Conservation (phyloP, 2,113 vertebrate species). For the Columbina picui region DNA sequence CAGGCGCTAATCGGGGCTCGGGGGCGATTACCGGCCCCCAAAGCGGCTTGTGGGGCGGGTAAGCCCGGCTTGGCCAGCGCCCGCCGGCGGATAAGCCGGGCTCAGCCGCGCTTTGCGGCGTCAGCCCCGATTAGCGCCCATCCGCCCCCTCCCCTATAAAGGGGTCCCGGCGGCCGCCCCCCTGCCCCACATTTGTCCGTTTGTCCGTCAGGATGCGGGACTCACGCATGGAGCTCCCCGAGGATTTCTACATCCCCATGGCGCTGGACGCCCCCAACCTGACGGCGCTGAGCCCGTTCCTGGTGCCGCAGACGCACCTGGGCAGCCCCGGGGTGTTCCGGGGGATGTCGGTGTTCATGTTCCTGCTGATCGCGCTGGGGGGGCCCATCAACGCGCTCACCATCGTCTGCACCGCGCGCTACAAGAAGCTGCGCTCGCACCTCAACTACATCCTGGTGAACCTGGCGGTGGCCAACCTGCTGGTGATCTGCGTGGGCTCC, state of each 20-base stretch:
- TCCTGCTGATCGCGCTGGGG: conserved; percentile 66
- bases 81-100: neutral
- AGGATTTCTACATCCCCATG: conserved; percentile 80
- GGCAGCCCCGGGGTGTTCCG: conserved; percentile 65
- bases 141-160: neutral
- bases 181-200: neutral
- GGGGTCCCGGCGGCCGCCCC: neutral
- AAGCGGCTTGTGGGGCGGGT: conserved; percentile 14
- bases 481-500: conserved; percentile 74
- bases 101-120: conserved; percentile 32
- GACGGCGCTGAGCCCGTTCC: conserved; percentile 74
- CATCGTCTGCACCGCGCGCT: conserved; percentile 68
- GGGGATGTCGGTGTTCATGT: conserved; percentile 77
- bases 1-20: neutral
- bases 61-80: neutral
- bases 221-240: conserved; percentile 60
- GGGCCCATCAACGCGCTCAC: conserved; percentile 74
- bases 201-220: conserved; percentile 39
- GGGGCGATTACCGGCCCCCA: neutral
- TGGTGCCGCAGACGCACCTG: conserved; percentile 84
- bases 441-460: conserved; percentile 87
- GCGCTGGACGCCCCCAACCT: conserved; percentile 74
- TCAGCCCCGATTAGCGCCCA: conserved; percentile 14
- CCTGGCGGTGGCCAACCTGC: conserved; percentile 77
- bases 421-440: conserved; percentile 81